Evolutionary conservation across 2,888 invertebrate species (phyloP).

Genomic region (Encarsia formosa): DNA sequence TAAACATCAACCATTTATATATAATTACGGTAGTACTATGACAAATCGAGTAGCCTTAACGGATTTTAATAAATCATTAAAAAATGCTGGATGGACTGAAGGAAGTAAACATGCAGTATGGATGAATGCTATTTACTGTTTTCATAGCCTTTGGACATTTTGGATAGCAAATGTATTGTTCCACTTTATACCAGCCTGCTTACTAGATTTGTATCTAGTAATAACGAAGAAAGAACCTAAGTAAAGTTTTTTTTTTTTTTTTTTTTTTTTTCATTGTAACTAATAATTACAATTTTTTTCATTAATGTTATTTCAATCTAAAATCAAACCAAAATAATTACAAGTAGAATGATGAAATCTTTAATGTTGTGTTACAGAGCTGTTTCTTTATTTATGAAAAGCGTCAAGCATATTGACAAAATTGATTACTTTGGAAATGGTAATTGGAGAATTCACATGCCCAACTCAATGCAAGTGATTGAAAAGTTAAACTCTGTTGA

Average conservation of each 20-base stretch:
- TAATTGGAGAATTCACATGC: slow-evolving; percentile 30
- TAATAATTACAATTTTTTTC: too few relatives aligned
- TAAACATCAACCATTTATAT: slow-evolving; percentile 56
- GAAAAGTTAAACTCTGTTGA: slow-evolving; percentile 31
- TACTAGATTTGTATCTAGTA: too few relatives aligned
- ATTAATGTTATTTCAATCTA: too few relatives aligned
- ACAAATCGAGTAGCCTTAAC: slow-evolving; percentile 55
- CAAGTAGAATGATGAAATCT: too few relatives aligned
- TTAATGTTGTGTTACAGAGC: too few relatives aligned
- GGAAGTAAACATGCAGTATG: slow-evolving; percentile 30
- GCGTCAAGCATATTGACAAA: not conserved
- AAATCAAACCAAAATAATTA: too few relatives aligned
- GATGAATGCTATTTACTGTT: slow-evolving; percentile 12
- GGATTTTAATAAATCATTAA: slow-evolving; percentile 2
- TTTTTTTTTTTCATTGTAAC: not conserved
- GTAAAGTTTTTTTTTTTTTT: too few relatives aligned
- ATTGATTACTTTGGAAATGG: slow-evolving; percentile 20
- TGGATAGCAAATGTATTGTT: slow-evolving; percentile 27
- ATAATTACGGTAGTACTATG: slow-evolving; percentile 78
- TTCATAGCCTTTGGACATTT: slow-evolving; percentile 17
- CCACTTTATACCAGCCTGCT: slow-evolving; percentile 34
- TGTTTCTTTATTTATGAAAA: not conserved
- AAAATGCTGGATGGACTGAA: slow-evolving; percentile 3
- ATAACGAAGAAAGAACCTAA: too few relatives aligned
- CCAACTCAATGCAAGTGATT: slow-evolving; percentile 30